phyloP scores from a whole-genome alignment of 1,140 invertebrate genomes.

The Platyscapa corneri region DNA sequence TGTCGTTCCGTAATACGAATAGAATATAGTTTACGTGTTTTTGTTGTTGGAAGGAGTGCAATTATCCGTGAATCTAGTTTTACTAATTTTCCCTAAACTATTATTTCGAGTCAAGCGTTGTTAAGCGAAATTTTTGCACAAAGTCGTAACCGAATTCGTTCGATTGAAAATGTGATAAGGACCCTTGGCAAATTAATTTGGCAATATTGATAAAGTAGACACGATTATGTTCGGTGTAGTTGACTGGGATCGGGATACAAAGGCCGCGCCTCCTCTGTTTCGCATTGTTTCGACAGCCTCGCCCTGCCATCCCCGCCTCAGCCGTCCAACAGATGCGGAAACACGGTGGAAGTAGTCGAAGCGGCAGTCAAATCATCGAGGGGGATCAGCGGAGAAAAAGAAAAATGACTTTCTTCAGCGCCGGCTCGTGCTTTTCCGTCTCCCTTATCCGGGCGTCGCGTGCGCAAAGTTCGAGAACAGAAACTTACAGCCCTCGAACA shows the following conservation, averaged over 20 bases:
- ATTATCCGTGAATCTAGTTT: too few species aligned
- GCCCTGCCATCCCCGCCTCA: not conserved
- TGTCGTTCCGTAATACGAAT: too few species aligned
- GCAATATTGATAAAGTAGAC: not conserved
- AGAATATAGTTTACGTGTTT: too few species aligned
- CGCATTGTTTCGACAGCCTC: constrained; percentile 26
- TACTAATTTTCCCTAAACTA: too few species aligned
- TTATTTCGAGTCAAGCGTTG: too few species aligned
- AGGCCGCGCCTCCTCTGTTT: not conserved
- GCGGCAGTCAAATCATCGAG: not conserved
- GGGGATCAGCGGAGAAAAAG: not conserved
- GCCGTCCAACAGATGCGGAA: constrained; percentile 27
- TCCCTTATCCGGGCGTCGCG: constrained; percentile 4
- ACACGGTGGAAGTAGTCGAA: not conserved
- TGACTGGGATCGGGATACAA: not conserved
- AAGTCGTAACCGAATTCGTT: too few species aligned
- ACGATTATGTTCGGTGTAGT: not conserved
- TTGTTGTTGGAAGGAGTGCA: too few species aligned
- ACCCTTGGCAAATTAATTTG: not conserved
- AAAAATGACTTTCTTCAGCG: constrained; percentile 21
- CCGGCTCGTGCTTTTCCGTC: not conserved
- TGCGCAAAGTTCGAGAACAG: not conserved
- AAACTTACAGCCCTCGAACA: not conserved
- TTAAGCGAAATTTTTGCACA: too few species aligned
- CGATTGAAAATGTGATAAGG: too few species aligned